Conservation (phyloP, 2,797 vertebrate species). For the Staurois parvus region DNA sequence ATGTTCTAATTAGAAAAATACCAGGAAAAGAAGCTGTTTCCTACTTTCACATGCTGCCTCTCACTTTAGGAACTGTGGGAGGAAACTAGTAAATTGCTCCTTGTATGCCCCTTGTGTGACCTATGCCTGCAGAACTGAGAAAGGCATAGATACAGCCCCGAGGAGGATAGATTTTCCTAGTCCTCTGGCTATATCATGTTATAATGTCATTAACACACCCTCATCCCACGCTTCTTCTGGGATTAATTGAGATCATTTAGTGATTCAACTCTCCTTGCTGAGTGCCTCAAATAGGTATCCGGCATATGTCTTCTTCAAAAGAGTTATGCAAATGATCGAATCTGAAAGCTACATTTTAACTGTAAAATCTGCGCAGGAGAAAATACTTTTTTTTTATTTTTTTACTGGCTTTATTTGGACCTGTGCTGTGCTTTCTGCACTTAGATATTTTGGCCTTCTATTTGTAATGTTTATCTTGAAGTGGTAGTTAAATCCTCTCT, state of each 20-base stretch:
- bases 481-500: too few relatives aligned
- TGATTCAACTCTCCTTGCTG: neutral
- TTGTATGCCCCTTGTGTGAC: neutral
- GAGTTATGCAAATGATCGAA: neutral
- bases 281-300: neutral
- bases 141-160: neutral
- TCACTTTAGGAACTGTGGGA: neutral
- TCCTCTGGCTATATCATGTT: constrained; percentile 1
- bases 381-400: neutral
- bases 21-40: neutral
- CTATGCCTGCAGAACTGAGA: neutral
- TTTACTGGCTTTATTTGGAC: neutral
- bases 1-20: neutral
- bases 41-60: neutral
- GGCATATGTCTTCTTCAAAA: neutral
- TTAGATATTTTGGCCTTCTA: too few relatives aligned
- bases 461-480: too few relatives aligned
- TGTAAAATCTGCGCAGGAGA: neutral
- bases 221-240: neutral
- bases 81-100: neutral
- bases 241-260: neutral
- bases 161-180: neutral
- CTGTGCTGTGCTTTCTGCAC: neutral
- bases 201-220: neutral
- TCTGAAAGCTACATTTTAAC: neutral